phyloP scores from a whole-genome alignment of 1,140 invertebrate species.

The Drosophila nigromelanica region DNA sequence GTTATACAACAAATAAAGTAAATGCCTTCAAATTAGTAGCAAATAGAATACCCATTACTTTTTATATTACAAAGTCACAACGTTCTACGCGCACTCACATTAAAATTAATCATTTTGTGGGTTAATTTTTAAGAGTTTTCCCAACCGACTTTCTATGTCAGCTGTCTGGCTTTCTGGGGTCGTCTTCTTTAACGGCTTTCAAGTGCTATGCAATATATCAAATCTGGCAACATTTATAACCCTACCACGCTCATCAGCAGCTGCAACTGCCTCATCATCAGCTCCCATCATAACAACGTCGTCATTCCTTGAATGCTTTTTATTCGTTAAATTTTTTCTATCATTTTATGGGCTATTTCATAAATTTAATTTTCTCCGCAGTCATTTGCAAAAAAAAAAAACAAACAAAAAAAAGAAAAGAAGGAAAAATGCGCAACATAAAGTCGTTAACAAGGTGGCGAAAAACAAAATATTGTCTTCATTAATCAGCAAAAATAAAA shows the following conservation, averaged over 20 bases:
- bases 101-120: conserved; percentile 22
- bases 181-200: conserved; percentile 17
- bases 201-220: conserved; percentile 35
- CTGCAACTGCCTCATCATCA: conserved; percentile 4
- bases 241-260: conserved; percentile 14
- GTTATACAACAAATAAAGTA: too few species aligned
- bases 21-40: background rate
- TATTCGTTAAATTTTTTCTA: conserved; percentile 8
- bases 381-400: conserved; percentile 28
- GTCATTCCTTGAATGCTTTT: conserved; percentile 27
- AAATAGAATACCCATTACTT: background rate
- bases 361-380: conserved; percentile 57
- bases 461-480: conserved; percentile 53
- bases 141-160: conserved; percentile 28
- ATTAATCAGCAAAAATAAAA: conserved; percentile 61
- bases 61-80: too few species aligned
- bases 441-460: conserved; percentile 55
- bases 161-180: too few species aligned
- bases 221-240: conserved; percentile 43
- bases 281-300: background rate
- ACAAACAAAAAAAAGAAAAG: conserved; percentile 6
- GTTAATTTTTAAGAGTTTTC: conserved; percentile 32
- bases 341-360: conserved; percentile 59
- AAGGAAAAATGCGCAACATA: conserved; percentile 28
- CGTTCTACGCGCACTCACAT: background rate